Conservation (phyloP, 2,888 invertebrate genomes). For the Euproctis similis region DNA sequence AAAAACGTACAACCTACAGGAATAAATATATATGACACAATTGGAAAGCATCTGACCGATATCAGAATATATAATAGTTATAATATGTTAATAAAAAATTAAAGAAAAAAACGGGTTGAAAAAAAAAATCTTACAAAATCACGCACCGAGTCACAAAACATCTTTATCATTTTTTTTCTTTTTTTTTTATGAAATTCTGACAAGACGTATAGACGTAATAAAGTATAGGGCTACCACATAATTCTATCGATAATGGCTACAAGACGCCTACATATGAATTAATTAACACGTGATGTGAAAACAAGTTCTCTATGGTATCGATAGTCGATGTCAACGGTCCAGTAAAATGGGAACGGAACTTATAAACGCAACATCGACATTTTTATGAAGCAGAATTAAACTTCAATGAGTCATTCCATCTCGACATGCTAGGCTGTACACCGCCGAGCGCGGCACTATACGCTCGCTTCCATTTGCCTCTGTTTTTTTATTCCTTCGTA, state of each 20-base stretch:
- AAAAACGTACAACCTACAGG: no score
- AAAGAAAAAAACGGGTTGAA: no score
- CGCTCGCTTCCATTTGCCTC: slow-evolving; percentile 5
- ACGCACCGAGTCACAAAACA: slow-evolving; percentile 37
- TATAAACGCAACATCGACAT: slow-evolving; percentile 52
- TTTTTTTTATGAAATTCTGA: no score
- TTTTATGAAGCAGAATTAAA: slow-evolving; percentile 57
- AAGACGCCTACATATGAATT: slow-evolving; percentile 67
- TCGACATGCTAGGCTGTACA: slow-evolving; percentile 34
- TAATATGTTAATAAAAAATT: slow-evolving; percentile 37
- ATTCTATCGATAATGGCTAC: slow-evolving; percentile 64
- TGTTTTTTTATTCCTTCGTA: slow-evolving; percentile 7
- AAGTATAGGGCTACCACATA: slow-evolving; percentile 66
- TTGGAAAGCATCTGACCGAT: slow-evolving; percentile 25
- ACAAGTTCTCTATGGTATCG: slow-evolving; percentile 58
- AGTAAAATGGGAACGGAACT: slow-evolving; percentile 58
- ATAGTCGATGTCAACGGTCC: slow-evolving; percentile 44
- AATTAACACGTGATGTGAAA: slow-evolving; percentile 66
- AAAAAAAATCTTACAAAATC: slow-evolving; percentile 38
- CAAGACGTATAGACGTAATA: slow-evolving; percentile 55
- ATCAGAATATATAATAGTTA: slow-evolving; percentile 23
- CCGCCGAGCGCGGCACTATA: slow-evolving; percentile 39
- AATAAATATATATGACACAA: slow-evolving; percentile 20
- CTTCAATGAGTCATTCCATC: slow-evolving; percentile 57
- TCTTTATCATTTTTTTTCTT: slow-evolving; percentile 50